Percentiles rank a stretch among this genome's conserved stretches.
Conservation (phyloP, 2,888 invertebrate species). For the Metellina segmentata region DNA sequence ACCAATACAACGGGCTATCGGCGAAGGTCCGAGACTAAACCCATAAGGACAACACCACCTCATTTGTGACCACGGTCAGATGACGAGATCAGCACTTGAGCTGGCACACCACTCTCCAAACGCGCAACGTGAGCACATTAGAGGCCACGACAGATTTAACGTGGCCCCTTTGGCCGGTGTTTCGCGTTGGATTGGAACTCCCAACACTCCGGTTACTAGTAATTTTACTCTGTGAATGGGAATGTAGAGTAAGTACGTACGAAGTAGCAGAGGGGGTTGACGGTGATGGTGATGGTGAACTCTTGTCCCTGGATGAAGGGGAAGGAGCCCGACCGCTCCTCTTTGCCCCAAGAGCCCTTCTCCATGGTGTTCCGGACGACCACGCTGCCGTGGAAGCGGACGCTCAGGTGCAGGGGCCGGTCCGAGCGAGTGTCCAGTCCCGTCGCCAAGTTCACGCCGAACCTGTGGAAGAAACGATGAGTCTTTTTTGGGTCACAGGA, state of each 20-base stretch:
- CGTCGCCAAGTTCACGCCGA: conserved; percentile 37
- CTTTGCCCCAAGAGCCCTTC: conserved; percentile 87
- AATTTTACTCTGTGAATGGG: too few species aligned
- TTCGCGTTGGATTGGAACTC: too few species aligned
- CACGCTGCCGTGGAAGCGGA: conserved; percentile 88
- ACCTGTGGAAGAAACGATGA: conserved; percentile 4
- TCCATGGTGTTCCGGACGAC: conserved; percentile 88
- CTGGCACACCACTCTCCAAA: too few species aligned
- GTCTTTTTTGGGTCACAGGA: background rate
- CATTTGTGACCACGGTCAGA: too few species aligned
- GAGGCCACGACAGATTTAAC: too few species aligned
- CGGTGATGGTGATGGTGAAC: conserved; percentile 84
- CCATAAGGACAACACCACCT: too few species aligned
- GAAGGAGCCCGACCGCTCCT: conserved; percentile 83
- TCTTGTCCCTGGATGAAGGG: conserved; percentile 84
- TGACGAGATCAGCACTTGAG: too few species aligned
- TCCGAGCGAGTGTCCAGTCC: conserved; percentile 80
- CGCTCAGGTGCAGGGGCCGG: conserved; percentile 91
- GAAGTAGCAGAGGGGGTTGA: conserved; percentile 83
- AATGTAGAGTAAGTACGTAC: background rate
- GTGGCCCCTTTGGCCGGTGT: too few species aligned
- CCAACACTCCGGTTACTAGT: too few species aligned
- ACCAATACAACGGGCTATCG: too few species aligned
- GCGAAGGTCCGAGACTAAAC: too few species aligned
- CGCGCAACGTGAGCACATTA: too few species aligned